These are phyloP conservation scores for Deroptyus accipitrinus DNA, from an alignment of 2,113 vertebrate species.

Conservation along the genomic window DNA sequence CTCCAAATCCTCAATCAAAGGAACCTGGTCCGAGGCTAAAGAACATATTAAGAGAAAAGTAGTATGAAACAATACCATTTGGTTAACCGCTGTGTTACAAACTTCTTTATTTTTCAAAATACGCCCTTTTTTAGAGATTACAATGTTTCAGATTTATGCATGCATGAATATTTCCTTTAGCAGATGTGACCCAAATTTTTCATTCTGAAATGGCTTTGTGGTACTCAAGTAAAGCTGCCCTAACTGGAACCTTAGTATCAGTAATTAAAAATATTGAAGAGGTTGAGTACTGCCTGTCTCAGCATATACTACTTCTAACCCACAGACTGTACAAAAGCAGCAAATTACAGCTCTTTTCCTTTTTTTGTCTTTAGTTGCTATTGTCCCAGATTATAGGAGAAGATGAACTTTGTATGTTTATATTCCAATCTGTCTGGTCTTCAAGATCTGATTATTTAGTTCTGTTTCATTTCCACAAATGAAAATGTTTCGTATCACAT, in stretches of 20 bases:
- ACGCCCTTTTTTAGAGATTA: neutral
- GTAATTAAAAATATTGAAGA: neutral
- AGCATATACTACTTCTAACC: neutral
- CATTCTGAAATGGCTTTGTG: neutral
- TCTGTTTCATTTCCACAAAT: neutral
- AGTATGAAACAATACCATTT: neutral
- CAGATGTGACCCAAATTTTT: neutral
- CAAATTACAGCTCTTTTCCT: neutral
- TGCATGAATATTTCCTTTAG: neutral
- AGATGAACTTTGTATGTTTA: neutral
- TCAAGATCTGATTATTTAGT: neutral
- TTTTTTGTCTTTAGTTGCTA: neutral
- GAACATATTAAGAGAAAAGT: neutral
- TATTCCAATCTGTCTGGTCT: neutral
- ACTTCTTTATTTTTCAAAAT: neutral
- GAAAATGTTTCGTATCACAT: neutral
- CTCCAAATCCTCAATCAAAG: constrained; percentile 93
- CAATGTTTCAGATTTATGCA: neutral
- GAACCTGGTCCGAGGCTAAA: constrained; percentile 90
- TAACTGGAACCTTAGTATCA: neutral
- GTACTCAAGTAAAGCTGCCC: neutral
- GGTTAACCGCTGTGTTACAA: neutral
- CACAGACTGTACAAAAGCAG: neutral
- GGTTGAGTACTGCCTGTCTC: neutral
- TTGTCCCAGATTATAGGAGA: neutral